These are phyloP conservation scores for Papilio xuthus DNA, from an alignment of 1,140 invertebrate genomes.

Conservation along the genomic window DNA sequence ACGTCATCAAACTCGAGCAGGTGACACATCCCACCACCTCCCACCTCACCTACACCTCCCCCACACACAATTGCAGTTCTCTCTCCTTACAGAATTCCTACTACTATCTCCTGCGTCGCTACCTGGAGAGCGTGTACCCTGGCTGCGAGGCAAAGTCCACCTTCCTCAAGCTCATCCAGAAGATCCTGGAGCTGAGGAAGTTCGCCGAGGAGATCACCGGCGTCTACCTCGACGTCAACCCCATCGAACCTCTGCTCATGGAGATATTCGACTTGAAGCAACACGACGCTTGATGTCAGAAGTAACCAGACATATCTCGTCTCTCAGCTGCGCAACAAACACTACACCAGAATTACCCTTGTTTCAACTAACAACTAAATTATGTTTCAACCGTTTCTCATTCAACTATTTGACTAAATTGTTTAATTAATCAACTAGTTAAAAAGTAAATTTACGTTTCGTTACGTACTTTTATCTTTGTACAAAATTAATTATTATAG, in stretches of 20 bases:
- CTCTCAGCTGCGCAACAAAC: no score
- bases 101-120: constrained; percentile 92
- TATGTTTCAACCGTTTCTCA: no score
- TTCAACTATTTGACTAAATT: no score
- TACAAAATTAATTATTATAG: no score
- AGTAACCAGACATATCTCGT: background rate
- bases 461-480: no score
- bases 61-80: no score
- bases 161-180: constrained; percentile 93
- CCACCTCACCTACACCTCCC: no score
- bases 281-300: constrained; percentile 54
- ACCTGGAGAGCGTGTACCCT: constrained; percentile 91
- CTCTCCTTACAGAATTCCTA: constrained; percentile 89
- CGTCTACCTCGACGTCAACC: constrained; percentile 95
- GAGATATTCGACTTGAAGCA: constrained; percentile 95
- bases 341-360: no score
- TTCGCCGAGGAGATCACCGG: constrained; percentile 93
- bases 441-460: no score
- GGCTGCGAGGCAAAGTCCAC: constrained; percentile 92
- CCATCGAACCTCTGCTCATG: constrained; percentile 94
- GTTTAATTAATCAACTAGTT: no score
- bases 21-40: constrained; percentile 36
- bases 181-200: constrained; percentile 92
- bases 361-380: no score
- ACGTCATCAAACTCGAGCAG: constrained; percentile 93